Evolutionary conservation across 2,113 vertebrate genomes (phyloP).

Genomic region (Phylloscopus whistleri): DNA sequence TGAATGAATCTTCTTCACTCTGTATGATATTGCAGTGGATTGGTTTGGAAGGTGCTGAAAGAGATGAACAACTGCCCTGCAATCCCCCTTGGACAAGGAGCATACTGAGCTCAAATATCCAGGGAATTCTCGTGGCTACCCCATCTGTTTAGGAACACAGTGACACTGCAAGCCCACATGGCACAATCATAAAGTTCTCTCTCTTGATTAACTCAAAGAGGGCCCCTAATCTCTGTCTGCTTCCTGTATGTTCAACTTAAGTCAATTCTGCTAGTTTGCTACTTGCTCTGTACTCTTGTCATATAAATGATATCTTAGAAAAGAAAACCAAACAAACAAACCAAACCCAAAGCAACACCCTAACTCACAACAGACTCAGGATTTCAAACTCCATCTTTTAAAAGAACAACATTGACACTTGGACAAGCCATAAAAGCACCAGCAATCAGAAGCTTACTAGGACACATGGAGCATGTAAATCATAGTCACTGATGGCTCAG

Average conservation of each 20-base stretch:
- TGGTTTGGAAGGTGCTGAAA: neutral
- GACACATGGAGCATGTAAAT: neutral
- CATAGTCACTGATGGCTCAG: neutral
- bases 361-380: neutral
- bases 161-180: rapidly evolving
- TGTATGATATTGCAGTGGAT: neutral
- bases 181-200: neutral
- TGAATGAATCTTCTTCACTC: neutral
- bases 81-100: neutral
- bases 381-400: neutral
- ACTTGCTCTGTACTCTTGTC: neutral
- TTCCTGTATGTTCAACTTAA: neutral
- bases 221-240: neutral
- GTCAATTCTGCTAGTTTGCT: neutral
- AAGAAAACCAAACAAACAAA: neutral
- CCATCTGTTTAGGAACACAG: rapidly evolving
- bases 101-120: neutral
- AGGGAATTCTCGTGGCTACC: rapidly evolving
- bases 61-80: neutral
- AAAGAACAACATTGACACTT: neutral
- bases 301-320: neutral
- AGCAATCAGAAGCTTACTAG: neutral
- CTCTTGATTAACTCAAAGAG: neutral
- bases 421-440: neutral
- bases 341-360: neutral